Percentiles rank a stretch among this genome's conserved stretches.
Evolutionary conservation across 2,797 vertebrate genomes (phyloP).

Genomic region (Anniella stebbinsi): DNA sequence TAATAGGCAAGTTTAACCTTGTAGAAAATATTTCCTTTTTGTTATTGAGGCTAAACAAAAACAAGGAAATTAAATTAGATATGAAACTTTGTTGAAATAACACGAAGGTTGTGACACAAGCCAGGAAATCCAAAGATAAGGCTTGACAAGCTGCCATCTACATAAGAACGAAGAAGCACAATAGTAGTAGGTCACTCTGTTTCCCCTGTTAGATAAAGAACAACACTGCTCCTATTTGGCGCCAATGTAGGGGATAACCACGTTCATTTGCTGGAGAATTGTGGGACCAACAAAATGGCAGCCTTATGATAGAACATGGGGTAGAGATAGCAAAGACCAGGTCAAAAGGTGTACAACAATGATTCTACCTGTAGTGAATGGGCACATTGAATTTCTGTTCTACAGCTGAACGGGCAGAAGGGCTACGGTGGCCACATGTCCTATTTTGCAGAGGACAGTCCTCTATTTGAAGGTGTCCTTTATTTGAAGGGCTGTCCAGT

Average conservation of each 20-base stretch:
- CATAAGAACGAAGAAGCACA: background rate
- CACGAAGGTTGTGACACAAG: slow-evolving; percentile 63
- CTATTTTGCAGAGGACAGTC: too few species aligned
- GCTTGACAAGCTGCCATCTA: slow-evolving; percentile 60
- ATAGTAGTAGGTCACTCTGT: slow-evolving; percentile 37
- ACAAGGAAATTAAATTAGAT: slow-evolving; percentile 76
- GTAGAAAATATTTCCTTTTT: slow-evolving; percentile 76
- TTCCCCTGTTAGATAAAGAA: slow-evolving; percentile 41
- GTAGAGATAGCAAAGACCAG: background rate
- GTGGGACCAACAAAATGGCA: background rate
- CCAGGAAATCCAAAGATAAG: slow-evolving; percentile 73
- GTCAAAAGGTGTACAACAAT: background rate
- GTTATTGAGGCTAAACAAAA: slow-evolving; percentile 75
- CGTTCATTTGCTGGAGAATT: background rate
- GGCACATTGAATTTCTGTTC: background rate
- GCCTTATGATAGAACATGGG: background rate
- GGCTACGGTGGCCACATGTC: too few species aligned
- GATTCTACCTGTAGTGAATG: background rate
- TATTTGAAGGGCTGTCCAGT: too few species aligned
- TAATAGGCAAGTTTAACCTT: slow-evolving; percentile 60
- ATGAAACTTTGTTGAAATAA: slow-evolving; percentile 64
- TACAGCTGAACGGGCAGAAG: background rate
- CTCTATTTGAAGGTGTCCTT: too few species aligned
- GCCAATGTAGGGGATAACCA: slow-evolving; percentile 4
- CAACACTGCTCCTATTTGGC: background rate